phyloP scores from a whole-genome alignment of 2,113 vertebrate genomes.

The Triplophysa dalaica region DNA sequence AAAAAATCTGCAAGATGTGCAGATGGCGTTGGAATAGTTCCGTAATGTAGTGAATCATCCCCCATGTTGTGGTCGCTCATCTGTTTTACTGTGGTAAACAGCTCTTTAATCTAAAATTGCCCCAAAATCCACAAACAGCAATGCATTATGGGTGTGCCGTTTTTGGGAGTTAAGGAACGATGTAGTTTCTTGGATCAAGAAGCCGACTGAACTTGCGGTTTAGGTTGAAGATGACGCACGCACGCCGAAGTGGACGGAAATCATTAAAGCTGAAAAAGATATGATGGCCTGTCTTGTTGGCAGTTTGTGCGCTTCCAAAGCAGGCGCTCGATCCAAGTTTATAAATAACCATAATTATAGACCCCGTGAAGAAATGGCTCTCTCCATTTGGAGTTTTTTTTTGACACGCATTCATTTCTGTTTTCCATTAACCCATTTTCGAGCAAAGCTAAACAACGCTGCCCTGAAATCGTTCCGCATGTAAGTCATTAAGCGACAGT shows the following conservation, averaged over 20 bases:
- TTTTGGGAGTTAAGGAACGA: constrained; percentile 37
- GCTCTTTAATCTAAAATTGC: constrained; percentile 20
- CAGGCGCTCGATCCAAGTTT: constrained; percentile 64
- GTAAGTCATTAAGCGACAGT: neutral
- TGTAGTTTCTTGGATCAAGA: constrained; percentile 19
- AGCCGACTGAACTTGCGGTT: neutral
- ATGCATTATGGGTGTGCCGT: constrained; percentile 44
- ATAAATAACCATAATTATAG: constrained; percentile 79
- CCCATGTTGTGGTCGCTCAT: neutral
- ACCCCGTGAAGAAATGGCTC: constrained; percentile 63
- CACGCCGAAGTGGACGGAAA: constrained; percentile 21
- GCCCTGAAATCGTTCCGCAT: neutral
- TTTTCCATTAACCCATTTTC: constrained; percentile 45
- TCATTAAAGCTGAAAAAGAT: constrained; percentile 14
- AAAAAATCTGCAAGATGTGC: neutral
- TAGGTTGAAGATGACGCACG: neutral
- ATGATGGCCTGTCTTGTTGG: constrained; percentile 52
- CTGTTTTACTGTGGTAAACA: constrained; percentile 11
- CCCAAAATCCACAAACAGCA: neutral
- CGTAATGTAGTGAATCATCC: neutral
- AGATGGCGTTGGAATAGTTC: neutral
- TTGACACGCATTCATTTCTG: constrained; percentile 62
- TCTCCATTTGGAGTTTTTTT: constrained; percentile 49
- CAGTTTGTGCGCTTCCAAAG: constrained; percentile 61
- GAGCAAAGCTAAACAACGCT: neutral